Percentiles rank a stretch among this genome's conserved stretches.
These are phyloP conservation scores for Pleuronectes platessa DNA, from an alignment of 2,113 vertebrate genomes.

Conservation along the genomic window DNA sequence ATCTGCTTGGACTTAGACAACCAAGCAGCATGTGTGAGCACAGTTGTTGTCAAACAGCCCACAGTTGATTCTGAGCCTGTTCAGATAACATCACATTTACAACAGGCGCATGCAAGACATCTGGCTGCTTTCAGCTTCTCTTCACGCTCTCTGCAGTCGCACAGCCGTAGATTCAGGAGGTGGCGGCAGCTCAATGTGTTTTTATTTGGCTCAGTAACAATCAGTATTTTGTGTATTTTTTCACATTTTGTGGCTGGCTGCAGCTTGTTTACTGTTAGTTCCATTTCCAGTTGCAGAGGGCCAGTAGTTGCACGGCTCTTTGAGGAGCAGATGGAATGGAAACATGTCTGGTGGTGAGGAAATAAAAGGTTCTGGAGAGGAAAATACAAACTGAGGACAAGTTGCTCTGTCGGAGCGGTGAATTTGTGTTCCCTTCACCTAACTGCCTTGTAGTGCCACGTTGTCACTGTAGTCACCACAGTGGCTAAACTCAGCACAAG, in stretches of 20 bases:
- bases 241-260: neutral
- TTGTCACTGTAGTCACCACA: slow-evolving; percentile 10
- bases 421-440: neutral
- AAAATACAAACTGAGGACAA: neutral
- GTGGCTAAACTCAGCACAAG: neutral
- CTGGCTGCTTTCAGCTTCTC: neutral
- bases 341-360: neutral
- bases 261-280: neutral
- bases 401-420: neutral
- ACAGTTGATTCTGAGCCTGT: neutral
- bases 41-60: neutral
- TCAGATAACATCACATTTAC: neutral
- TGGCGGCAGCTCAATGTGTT: neutral
- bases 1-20: neutral
- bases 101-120: neutral
- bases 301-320: neutral
- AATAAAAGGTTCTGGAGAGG: neutral
- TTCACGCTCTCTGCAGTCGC: neutral
- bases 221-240: neutral
- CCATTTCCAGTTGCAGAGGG: neutral
- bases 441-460: slow-evolving; percentile 11
- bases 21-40: neutral
- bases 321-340: neutral
- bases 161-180: neutral
- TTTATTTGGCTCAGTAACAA: neutral